phyloP scores from a whole-genome alignment of 2,797 vertebrate species.

The Arctocebus calabarensis region DNA sequence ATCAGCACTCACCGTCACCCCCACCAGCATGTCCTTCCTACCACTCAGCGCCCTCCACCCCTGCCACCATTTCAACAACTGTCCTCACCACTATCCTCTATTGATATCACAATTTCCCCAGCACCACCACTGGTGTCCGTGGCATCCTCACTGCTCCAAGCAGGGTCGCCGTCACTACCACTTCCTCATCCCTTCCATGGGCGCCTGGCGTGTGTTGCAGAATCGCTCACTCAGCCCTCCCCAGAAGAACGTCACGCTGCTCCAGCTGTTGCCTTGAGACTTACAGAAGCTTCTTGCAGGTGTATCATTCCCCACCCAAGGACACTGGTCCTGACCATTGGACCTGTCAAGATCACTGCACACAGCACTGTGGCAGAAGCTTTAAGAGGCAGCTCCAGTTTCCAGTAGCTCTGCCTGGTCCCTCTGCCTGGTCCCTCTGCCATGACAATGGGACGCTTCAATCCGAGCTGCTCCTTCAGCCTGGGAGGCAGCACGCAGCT shows the following conservation, averaged over 20 bases:
- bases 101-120: not conserved
- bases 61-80: fast-evolving
- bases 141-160: no score
- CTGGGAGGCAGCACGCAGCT: not conserved
- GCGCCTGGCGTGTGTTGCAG: not conserved
- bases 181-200: not conserved
- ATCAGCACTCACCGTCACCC: not conserved
- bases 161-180: no score
- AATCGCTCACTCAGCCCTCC: not conserved
- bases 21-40: not conserved
- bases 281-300: not conserved
- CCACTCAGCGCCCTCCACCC: no score
- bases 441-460: not conserved
- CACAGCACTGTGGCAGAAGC: not conserved
- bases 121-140: not conserved
- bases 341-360: fast-evolving
- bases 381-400: not conserved
- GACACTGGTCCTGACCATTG: not conserved
- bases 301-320: not conserved
- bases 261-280: not conserved
- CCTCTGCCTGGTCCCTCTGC: no score
- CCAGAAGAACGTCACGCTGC: not conserved
- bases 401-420: not conserved
- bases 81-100: not conserved
- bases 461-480: not conserved